Conservation (phyloP, 2,888 invertebrate species). For the Platerodrilus igneus region DNA sequence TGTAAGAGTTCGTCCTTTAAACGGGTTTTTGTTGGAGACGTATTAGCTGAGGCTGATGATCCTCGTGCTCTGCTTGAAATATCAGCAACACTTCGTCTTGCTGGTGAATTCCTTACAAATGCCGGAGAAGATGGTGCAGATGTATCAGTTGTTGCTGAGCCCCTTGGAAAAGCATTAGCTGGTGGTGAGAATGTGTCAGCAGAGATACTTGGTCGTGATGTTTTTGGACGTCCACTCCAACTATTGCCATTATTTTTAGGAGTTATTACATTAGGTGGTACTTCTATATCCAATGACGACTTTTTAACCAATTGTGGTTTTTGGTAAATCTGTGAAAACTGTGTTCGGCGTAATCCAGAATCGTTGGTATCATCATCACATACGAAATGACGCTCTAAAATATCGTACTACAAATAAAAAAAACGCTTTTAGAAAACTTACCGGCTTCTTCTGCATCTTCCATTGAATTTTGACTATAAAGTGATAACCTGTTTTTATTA, state of each 20-base stretch:
- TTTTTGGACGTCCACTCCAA: conserved; percentile 63
- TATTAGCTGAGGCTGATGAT: conserved; percentile 53
- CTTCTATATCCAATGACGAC: conserved; percentile 49
- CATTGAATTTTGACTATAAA: conserved; percentile 67
- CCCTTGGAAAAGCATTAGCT: no score
- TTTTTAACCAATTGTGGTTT: conserved; percentile 19
- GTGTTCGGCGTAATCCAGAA: conserved; percentile 67
- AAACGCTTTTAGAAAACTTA: conserved; percentile 40
- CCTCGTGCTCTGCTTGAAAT: conserved; percentile 48
- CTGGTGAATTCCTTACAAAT: conserved; percentile 41
- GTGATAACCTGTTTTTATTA: conserved; percentile 56
- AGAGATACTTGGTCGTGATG: conserved; percentile 52
- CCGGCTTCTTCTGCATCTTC: conserved; percentile 70
- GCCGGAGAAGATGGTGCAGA: no score
- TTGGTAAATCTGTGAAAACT: conserved; percentile 59
- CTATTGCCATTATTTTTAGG: conserved; percentile 60
- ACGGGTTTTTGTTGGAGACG: conserved; percentile 60
- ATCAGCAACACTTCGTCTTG: conserved; percentile 44
- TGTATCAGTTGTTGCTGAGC: no score
- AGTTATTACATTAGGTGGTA: conserved; percentile 45
- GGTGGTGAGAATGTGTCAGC: conserved; percentile 59
- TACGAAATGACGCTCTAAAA: conserved; percentile 61
- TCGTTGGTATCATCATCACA: conserved; percentile 62
- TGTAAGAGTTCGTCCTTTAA: conserved; percentile 67
- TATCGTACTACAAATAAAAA: not conserved